Conservation (phyloP, 2,888 invertebrate genomes). For the Scaptomyza flava region DNA sequence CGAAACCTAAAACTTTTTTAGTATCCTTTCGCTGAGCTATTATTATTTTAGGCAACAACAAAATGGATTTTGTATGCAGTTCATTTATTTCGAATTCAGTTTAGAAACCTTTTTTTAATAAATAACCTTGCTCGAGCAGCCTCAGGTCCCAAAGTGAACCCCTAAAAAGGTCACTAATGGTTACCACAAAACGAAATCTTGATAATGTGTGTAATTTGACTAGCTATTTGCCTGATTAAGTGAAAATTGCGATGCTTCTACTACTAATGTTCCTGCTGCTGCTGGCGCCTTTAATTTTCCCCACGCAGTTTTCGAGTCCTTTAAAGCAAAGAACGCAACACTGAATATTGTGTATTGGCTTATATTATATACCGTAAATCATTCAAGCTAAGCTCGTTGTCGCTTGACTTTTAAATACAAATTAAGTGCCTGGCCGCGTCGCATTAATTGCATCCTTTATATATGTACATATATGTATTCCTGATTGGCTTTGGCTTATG, state of each 20-base stretch:
- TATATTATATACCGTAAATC: slow-evolving; percentile 51
- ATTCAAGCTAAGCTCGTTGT: slow-evolving; percentile 55
- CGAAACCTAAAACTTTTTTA: slow-evolving; percentile 27
- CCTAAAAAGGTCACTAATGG: slow-evolving; percentile 45
- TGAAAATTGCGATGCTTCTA: slow-evolving; percentile 4
- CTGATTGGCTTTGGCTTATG: slow-evolving; percentile 28
- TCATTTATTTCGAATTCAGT: slow-evolving; percentile 70
- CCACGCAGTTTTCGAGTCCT: neutral
- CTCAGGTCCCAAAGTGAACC: neutral
- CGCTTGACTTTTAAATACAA: slow-evolving; percentile 50
- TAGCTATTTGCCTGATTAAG: slow-evolving; percentile 34
- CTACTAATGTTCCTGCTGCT: neutral
- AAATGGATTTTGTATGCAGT: slow-evolving; percentile 66
- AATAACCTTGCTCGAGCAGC: slow-evolving; percentile 46
- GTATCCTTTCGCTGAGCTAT: slow-evolving; percentile 19
- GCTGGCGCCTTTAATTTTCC: neutral
- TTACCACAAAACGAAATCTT: slow-evolving; percentile 32
- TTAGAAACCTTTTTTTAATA: slow-evolving; percentile 46
- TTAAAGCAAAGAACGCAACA: neutral
- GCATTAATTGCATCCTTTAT: slow-evolving; percentile 55
- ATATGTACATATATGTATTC: slow-evolving; percentile 32
- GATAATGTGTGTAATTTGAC: slow-evolving; percentile 52
- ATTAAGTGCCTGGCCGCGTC: slow-evolving; percentile 46
- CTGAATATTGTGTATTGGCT: slow-evolving; percentile 38
- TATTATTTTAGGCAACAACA: slow-evolving; percentile 66